phyloP scores from a whole-genome alignment of 53 echinoderm and acorn worm genomes.

The Glandiceps talaboti region DNA sequence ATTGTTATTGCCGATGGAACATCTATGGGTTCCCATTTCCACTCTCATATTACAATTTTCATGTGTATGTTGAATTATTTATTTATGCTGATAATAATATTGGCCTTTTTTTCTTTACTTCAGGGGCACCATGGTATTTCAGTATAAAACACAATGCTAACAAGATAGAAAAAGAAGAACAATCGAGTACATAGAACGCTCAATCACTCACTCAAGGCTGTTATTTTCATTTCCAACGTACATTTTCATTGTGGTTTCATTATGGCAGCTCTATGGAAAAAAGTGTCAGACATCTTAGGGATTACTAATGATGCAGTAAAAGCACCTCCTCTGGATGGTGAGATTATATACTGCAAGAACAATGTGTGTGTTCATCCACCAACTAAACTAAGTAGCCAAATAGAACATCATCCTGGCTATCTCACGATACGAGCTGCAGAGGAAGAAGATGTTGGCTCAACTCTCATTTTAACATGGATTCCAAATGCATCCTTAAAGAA shows the following conservation, averaged over 20 bases:
- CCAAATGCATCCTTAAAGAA: constrained; percentile 79
- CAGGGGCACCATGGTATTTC: too few species aligned
- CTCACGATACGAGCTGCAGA: constrained; percentile 83
- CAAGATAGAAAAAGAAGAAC: too few species aligned
- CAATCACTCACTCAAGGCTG: too few species aligned
- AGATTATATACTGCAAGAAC: constrained; percentile 99
- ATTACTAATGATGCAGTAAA: constrained; percentile 70
- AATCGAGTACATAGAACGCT: too few species aligned
- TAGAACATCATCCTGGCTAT: constrained; percentile 76
- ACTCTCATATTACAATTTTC: too few species aligned
- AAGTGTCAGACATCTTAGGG: constrained; percentile 86
- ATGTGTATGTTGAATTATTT: too few species aligned
- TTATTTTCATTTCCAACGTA: too few species aligned
- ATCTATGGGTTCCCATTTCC: too few species aligned
- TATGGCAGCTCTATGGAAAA: constrained; percentile 67
- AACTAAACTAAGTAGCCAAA: constrained; percentile 44
- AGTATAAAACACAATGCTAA: too few species aligned
- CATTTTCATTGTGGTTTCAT: constrained; percentile 1
- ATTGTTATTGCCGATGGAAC: too few species aligned
- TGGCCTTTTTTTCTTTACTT: too few species aligned
- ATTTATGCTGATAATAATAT: too few species aligned
- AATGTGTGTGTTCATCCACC: constrained; percentile 98
- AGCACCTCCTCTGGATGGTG: constrained; percentile 89
- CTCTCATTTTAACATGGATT: constrained; percentile 87
- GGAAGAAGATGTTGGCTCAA: constrained; percentile 41